Base-by-base conservation (phyloP, 2,797 vertebrate genomes). In the Hydrocynus forskahlii region DNA sequence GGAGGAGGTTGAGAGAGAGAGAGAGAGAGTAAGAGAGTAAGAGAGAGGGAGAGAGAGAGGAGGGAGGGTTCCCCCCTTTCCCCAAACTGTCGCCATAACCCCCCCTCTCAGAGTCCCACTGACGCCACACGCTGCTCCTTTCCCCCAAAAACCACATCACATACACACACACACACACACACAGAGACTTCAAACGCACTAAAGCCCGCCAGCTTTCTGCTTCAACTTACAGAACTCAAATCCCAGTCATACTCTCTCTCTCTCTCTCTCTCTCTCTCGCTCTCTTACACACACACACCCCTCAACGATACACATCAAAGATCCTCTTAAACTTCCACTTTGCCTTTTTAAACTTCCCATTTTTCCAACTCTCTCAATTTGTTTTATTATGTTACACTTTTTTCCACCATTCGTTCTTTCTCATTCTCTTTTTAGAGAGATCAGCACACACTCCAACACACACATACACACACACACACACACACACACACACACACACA, bases 141-240 rank as follows among this genome's bases (percentile, higher is more conserved):
- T 91, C 92, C 91, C 93, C 91, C 90, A 50, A 90, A 94, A 95
- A 94, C 94, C 94, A 95, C 94, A 94, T 95, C 94, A 95, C 94
- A 95, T 92, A 94, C 93, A 95, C 92, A 92, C 84, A 87, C 88
- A 90, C 68, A 85, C 78, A 80, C 74, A 84, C 79, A 80, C 71
- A 81, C 75, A 63, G 64, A 88, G 87, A 88, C 93, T 92, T 94
- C 94, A 93, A 94, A 94, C 93, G 92, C 87, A 38, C 86, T 88
- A 86, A 84, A 88, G 90, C 88, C 92, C 86, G 88, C 90, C 86
- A 91, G 90, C 93, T 93, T 94, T 95, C 94, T 95, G 94, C 94
- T 95, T 95, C 87, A 85, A 94, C 94, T 95, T 95, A 95, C 93
- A 93, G 92, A 92, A 89, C 90, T 93, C 91, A 92, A 90, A 92